A percentile compares a stretch with the other conserved stretches of the same genome.
Conservation (phyloP, 2,888 invertebrate species). For the Pterobdella sp. region DNA sequence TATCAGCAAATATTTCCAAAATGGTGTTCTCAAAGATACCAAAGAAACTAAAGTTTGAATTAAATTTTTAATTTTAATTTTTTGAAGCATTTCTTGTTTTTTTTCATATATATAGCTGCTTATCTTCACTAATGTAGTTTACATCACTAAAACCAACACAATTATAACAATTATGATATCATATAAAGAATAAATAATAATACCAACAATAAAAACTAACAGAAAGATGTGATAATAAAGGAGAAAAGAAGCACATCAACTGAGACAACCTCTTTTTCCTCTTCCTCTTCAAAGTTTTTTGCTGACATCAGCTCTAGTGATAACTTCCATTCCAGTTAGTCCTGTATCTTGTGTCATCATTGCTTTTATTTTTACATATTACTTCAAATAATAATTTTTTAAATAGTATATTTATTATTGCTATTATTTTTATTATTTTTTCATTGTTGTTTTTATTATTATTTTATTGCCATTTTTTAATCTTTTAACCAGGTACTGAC, state of each 20-base stretch:
- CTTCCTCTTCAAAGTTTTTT: not conserved
- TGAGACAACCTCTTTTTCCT: not conserved
- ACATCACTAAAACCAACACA: too few relatives aligned
- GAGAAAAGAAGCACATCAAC: not conserved
- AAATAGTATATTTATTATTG: not conserved
- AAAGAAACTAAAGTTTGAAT: not conserved
- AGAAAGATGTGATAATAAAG: not conserved
- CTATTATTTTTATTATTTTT: not conserved
- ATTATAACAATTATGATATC: too few relatives aligned
- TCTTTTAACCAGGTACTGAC: not conserved
- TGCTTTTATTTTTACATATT: too few relatives aligned
- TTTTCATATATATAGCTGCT: too few relatives aligned
- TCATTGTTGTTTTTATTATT: not conserved
- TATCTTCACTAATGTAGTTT: too few relatives aligned
- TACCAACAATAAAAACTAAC: too few relatives aligned
- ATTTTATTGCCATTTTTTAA: not conserved
- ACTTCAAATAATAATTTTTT: not conserved
- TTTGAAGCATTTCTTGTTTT: too few relatives aligned
- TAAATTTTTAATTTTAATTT: too few relatives aligned
- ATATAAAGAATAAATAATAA: too few relatives aligned
- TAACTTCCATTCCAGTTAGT: not conserved
- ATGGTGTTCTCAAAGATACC: not conserved
- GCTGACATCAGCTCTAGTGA: constrained; percentile 10
- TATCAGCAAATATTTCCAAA: not conserved
- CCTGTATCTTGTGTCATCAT: not conserved